Percentiles rank a stretch among this genome's conserved stretches.
Evolutionary conservation across 2,888 invertebrate species (phyloP).

Genomic region (Caenorhabditis sulstoni): DNA sequence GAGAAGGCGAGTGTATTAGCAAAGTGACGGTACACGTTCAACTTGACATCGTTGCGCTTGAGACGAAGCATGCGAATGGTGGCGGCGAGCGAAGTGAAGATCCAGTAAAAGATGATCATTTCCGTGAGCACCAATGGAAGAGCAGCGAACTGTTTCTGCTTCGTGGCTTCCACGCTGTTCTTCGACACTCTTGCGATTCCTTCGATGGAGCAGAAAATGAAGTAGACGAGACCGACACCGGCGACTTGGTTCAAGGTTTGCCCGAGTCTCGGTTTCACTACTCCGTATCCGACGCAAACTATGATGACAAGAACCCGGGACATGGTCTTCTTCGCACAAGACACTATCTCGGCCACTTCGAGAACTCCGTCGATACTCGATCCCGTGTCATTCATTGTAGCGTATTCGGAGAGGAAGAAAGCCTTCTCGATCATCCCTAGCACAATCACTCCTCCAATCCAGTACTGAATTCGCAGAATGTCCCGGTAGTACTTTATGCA

Average conservation of each 20-base stretch:
- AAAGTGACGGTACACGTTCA: conserved; percentile 92
- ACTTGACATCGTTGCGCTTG: conserved; percentile 90
- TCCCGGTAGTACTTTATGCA: conserved; percentile 93
- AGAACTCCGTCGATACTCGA: conserved; percentile 82
- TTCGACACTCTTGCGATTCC: conserved; percentile 87
- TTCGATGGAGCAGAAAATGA: conserved; percentile 90
- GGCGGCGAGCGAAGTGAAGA: conserved; percentile 86
- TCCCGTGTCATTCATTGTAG: conserved; percentile 87
- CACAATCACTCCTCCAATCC: conserved; percentile 86
- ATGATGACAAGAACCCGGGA: conserved; percentile 95
- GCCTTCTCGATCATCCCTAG: conserved; percentile 85
- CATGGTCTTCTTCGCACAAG: conserved; percentile 91
- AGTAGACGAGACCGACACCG: conserved; percentile 89
- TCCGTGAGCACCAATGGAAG: conserved; percentile 91
- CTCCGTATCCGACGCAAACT: conserved; percentile 94
- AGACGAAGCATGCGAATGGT: conserved; percentile 92
- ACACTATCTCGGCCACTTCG: conserved; percentile 89
- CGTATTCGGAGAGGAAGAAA: conserved; percentile 92
- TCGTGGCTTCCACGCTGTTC: conserved; percentile 83
- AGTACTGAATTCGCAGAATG: conserved; percentile 92
- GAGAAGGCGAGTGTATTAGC: conserved; percentile 94
- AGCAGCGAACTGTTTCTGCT: conserved; percentile 87
- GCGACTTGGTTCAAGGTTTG: conserved; percentile 91
- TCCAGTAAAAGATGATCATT: conserved; percentile 88
- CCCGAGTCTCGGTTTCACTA: conserved; percentile 93